A percentile compares a stretch with the other conserved stretches of the same genome.
phyloP scores from a whole-genome alignment of 35 echinoderm and acorn worm species.

The Ophiothrix spiculata region DNA sequence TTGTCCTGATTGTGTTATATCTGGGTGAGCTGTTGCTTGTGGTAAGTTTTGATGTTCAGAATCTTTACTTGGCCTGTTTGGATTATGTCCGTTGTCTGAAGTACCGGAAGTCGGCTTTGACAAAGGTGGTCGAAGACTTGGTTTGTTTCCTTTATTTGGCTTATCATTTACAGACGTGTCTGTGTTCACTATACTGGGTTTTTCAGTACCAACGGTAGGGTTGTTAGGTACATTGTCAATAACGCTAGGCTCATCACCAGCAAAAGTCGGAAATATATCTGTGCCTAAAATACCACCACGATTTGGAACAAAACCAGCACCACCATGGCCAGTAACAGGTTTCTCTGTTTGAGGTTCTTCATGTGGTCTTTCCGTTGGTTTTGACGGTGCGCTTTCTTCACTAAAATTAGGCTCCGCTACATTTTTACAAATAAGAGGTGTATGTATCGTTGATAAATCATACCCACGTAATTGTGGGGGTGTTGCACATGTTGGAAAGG shows the following conservation, averaged over 20 bases:
- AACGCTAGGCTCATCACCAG: not conserved
- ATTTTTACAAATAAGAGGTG: not conserved
- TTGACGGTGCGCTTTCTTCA: not conserved
- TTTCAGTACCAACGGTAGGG: not conserved
- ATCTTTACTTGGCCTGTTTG: not conserved
- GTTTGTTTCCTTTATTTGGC: no score
- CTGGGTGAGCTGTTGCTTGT: not conserved
- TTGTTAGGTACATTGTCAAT: not conserved
- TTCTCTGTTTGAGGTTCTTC: not conserved
- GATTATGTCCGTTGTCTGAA: not conserved
- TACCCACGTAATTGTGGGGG: not conserved
- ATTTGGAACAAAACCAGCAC: not conserved
- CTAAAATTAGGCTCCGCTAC: not conserved
- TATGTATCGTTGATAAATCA: not conserved
- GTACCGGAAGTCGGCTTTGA: not conserved
- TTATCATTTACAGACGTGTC: no score
- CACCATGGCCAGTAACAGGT: not conserved
- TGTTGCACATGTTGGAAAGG: not conserved
- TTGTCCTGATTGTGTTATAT: not conserved
- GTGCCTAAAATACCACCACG: not conserved
- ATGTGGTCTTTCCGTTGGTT: not conserved
- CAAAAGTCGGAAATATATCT: not conserved
- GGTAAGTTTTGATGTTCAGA: not conserved
- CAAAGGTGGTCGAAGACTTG: no score
- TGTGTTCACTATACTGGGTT: not conserved